A percentile compares a stretch with the other conserved stretches of the same genome.
phyloP scores from a whole-genome alignment of 2,888 invertebrate genomes.

The Buathra laborator region DNA sequence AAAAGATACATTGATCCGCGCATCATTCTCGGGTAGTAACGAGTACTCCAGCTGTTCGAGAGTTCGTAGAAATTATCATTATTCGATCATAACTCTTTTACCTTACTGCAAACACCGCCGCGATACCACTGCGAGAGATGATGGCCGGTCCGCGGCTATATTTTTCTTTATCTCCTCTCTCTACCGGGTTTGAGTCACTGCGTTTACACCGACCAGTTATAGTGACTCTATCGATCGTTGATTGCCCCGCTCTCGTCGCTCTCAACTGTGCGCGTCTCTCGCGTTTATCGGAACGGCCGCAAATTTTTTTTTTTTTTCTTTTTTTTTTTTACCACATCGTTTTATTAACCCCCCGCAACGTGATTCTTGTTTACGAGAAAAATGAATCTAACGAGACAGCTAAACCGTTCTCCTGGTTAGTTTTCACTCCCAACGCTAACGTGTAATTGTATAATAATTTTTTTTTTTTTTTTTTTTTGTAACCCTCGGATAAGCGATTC shows the following conservation, averaged over 20 bases:
- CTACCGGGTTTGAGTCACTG: not conserved
- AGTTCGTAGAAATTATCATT: slow-evolving; percentile 78
- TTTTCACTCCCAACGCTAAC: slow-evolving; percentile 27
- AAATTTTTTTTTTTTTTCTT: slow-evolving; percentile 44
- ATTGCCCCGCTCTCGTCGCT: not conserved
- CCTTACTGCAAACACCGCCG: slow-evolving; percentile 46
- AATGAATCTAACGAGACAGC: slow-evolving; percentile 57
- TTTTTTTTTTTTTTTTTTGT: too few species aligned
- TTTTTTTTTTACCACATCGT: slow-evolving; percentile 27
- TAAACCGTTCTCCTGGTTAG: slow-evolving; percentile 1
- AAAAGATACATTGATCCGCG: slow-evolving; percentile 51
- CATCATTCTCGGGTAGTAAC: slow-evolving; percentile 70
- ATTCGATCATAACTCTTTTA: slow-evolving; percentile 76
- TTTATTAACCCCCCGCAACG: slow-evolving; percentile 60
- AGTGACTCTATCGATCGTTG: slow-evolving; percentile 39
- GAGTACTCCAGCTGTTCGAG: slow-evolving; percentile 74
- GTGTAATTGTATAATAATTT: slow-evolving; percentile 2
- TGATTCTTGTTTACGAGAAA: slow-evolving; percentile 31
- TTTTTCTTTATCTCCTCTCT: slow-evolving; percentile 53
- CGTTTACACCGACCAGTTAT: slow-evolving; percentile 1
- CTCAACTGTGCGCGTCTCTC: not conserved
- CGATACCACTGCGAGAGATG: slow-evolving; percentile 56
- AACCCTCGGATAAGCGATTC: too few species aligned
- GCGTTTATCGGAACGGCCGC: slow-evolving; percentile 10
- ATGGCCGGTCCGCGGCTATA: slow-evolving; percentile 59